These are phyloP conservation scores for Heterotis niloticus DNA, from an alignment of 2,113 vertebrate species.

Conservation along the genomic window DNA sequence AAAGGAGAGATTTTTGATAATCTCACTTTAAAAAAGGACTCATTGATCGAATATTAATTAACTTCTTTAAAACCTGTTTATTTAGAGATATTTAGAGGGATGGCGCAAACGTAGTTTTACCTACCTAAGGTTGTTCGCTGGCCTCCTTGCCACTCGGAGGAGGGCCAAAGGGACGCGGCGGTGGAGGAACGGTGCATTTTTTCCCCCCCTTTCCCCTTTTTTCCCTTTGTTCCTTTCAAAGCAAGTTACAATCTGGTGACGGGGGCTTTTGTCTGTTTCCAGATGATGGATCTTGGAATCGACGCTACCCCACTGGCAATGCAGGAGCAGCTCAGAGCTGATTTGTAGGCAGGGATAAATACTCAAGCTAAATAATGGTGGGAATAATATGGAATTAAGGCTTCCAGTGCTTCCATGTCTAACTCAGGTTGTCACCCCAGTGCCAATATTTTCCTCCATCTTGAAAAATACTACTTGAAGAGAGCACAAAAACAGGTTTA, in stretches of 20 bases:
- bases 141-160: conserved; percentile 47
- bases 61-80: neutral
- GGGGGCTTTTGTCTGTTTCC: conserved; percentile 97
- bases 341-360: conserved; percentile 95
- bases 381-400: conserved; percentile 58
- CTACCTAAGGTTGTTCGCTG: conserved; percentile 81
- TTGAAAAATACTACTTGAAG: too few species aligned
- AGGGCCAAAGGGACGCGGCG: conserved; percentile 14
- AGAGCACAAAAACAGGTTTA: neutral
- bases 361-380: conserved; percentile 91
- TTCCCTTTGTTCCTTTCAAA: conserved; percentile 66
- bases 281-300: conserved; percentile 99
- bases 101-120: conserved; percentile 34
- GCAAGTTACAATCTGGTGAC: conserved; percentile 73
- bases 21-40: conserved; percentile 82
- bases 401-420: conserved; percentile 27
- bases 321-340: conserved; percentile 96
- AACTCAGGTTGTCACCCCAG: conserved; percentile 36
- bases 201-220: conserved; percentile 66
- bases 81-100: neutral
- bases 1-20: conserved; percentile 99
- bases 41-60: neutral
- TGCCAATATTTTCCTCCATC: conserved; percentile 15
- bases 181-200: conserved; percentile 78
- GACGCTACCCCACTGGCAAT: conserved; percentile 92